Evolutionary conservation across 2,113 vertebrate species (phyloP), one percentile per base, ranked within the genome.

Genomic region (Brachionichthys hirsutus): DNA sequence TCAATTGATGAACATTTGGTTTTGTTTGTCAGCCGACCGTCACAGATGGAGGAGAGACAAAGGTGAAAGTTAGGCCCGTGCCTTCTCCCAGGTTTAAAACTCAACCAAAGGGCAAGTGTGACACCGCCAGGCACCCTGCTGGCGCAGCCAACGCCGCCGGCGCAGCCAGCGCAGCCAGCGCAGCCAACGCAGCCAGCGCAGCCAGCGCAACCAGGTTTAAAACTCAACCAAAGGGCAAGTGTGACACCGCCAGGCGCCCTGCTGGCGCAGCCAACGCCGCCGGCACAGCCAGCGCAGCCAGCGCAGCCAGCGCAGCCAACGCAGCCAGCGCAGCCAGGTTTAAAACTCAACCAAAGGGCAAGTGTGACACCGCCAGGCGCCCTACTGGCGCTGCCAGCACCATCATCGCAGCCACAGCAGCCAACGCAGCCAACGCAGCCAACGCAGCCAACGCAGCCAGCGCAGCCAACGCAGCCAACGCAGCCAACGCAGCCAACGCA

Each of bases 51-150:
- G 35, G n/a, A 12, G 47, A 17, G 61, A 6, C 60, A 2, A 56
- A 74, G 14, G 30, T 53, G 2, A 19, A 16, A 43, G 35, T 47
- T n/a, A 75, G 34, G 18, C 74, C 77, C 11, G 54, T 66, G 2
- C 74, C 81, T 61, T 61, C 1, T 17, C 77, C 74, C 30, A 53
- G 71, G 54, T 17, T 74, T 2, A 68, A 42, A 60, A 0, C 15
- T 13, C 0, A 18, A 24, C 15, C 34, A 16, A 52, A 18, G 15
- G 1, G 3, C 6, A 22, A n/a, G n/a, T n/a, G n/a, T n/a, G n/a
- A 40, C 16, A 8, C 11, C 30, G 22, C 8, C 14, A 36, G n/a
- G 42, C 19, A 12, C 62, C 15, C 19, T 19, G 35, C 3, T 15
- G 11, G 52, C 11, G 8, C 49, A 24, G 38, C 10, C 10, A 2